Base-by-base conservation (phyloP, 2,888 invertebrate species). In the Orthosia gothica region DNA sequence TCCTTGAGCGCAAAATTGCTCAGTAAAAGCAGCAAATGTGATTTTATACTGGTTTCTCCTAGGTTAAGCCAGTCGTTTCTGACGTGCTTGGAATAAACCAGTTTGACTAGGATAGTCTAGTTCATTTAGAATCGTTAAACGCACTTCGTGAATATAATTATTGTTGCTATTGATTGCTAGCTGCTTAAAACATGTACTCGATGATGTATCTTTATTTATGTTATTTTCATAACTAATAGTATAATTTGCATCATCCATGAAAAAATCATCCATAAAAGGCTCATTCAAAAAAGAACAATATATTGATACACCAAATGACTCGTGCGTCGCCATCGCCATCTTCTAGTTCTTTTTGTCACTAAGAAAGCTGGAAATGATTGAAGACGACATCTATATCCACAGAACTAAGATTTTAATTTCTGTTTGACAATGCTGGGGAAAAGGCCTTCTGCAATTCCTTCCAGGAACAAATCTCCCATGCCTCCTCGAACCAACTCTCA, bases 41-140 rank as follows among this genome's bases (percentile, higher is more conserved):
- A 4, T n/a, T n/a, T 15, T 45, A 13, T 26, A 50, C 40, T 40
- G 40, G 66, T 69, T 69, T 50, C 11, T n/a, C n/a, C n/a, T n/a
- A n/a, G n/a, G n/a, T n/a, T n/a, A n/a, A n/a, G 49, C 32, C 47
- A 49, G 47, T 20, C 12, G 2, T 45, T 68, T 12, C 63, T 49
- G 20, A 49, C 62, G n/a, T 45, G 9, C 23, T n/a, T 61, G 7
- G 7, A 40, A 15, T 61, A 52, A 45, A 50, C 50, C 45, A 15
- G 52, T 52, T 68, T 66, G 69, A 23, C n/a, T 66, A 52, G n/a
- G 15, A 52, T 5, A 23, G 15, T 66, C 32, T 12, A n/a, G 40
- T 52, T 23, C 40, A 49, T 32, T 50, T 63, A 16, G 7, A 69
- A 12, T 20, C 18, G 2, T 11, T n/a, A 52, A 26, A 45, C 12